Conservation (phyloP, 2,113 vertebrate species). For the Silurus glanis region DNA sequence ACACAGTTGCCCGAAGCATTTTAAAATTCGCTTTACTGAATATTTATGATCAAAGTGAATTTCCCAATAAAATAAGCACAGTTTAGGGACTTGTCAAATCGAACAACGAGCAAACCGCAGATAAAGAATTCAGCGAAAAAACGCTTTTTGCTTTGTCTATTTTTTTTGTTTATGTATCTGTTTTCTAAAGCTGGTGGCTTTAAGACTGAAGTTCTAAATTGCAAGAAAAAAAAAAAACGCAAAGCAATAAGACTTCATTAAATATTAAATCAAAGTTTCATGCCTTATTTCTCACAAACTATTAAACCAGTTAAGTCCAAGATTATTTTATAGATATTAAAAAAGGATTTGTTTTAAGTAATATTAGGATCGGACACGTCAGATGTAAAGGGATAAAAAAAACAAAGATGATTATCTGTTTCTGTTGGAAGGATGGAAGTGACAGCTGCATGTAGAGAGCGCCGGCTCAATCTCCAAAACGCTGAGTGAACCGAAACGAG, state of each 20-base stretch:
- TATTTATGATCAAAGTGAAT: background rate
- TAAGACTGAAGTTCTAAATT: background rate
- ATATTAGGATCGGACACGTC: background rate
- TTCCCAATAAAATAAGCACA: background rate
- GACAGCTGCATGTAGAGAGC: conserved; percentile 32
- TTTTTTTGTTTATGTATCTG: background rate
- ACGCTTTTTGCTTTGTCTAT: background rate
- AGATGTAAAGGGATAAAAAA: conserved; percentile 6
- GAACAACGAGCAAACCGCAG: background rate
- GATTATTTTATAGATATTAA: conserved; percentile 8
- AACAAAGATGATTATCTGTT: background rate
- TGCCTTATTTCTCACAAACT: conserved; percentile 2
- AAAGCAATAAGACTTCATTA: background rate
- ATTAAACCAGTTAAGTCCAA: background rate
- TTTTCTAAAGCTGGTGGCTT: background rate
- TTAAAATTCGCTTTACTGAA: background rate
- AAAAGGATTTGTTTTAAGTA: background rate
- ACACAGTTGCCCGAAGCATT: background rate
- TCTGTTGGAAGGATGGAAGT: conserved; percentile 2
- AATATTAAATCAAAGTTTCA: conserved; percentile 6
- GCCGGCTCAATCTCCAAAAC: conserved; percentile 33
- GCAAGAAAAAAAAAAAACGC: background rate
- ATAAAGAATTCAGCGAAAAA: background rate
- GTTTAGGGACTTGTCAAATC: background rate
- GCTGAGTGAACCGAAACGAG: conserved; percentile 40